Base-by-base conservation (phyloP, 2,797 vertebrate species). In the Chelmon rostratus region DNA sequence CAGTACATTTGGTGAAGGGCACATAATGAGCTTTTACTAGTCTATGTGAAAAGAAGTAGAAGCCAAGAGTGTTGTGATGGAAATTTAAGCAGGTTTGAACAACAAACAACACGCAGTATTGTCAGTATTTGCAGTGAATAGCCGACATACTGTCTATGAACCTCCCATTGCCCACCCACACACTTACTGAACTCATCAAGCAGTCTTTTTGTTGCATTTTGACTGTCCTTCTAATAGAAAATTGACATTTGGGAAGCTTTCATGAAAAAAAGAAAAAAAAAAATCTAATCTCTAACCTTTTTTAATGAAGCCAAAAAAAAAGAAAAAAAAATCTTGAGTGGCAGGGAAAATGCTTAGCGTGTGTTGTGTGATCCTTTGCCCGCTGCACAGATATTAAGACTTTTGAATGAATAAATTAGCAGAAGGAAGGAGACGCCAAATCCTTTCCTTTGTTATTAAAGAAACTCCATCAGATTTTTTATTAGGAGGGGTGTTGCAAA, bases 391-490 rank as follows among this genome's bases (percentile, higher is more conserved):
- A 91, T 90, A 91, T 92, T 91, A 91, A 84, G 85, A 91, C 82
- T 91, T 91, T 89, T 89, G 90, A 92, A 90, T 90, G 84, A 93
- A 92, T 90, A 93, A 92, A 90, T 93, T 90, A 93, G 83, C 68
- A 78, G 83, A 79, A 79, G 61, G 87, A 89, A 83, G 89, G 80
- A 75, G 81, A 82, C 57, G 78, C 69, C 68, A 90, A 91, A 89
- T 93, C 88, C 84, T 78, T 82, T 66, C 78, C 87, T 90, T 89
- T 91, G 88, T 86, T 85, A 90, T 91, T 87, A 89, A 89, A 87
- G 83, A 87, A 85, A 79, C 85, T 88, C 86, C 81, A 88, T 91
- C 82, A 81, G 86, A 89, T 87, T 87, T 89, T 85, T 75, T 80
- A 83, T 80, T 73, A 65, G 73, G 78, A 63, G 63, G 64, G 67